Evolutionary conservation across 2,113 vertebrate species (phyloP).

Genomic region (Siniperca chuatsi): DNA sequence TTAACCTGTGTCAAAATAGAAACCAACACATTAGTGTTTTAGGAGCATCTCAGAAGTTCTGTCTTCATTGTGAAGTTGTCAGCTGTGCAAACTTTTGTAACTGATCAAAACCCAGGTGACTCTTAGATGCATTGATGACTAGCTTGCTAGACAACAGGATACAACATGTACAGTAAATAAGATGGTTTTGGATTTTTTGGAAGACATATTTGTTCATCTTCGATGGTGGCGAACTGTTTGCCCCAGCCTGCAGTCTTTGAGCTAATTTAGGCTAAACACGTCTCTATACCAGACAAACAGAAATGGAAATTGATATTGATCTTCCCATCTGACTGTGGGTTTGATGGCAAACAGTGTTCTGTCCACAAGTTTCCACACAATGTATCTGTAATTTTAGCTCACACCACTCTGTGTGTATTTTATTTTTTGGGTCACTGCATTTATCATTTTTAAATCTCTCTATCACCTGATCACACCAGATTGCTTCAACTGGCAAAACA

Average conservation of each 20-base stretch:
- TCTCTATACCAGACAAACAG: constrained; percentile 32
- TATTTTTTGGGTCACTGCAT: constrained; percentile 7
- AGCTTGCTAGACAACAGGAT: constrained; percentile 35
- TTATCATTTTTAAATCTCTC: constrained; percentile 27
- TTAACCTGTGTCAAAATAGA: constrained; percentile 50
- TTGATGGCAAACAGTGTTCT: constrained; percentile 43
- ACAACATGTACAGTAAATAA: constrained; percentile 38
- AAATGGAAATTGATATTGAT: constrained; percentile 58
- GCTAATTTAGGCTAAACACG: constrained; percentile 58
- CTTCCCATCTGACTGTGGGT: constrained; percentile 29
- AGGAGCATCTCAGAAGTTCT: constrained; percentile 9
- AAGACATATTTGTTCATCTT: constrained; percentile 28
- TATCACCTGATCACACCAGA: constrained; percentile 7
- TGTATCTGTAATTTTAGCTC: neutral
- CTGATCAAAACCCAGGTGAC: constrained; percentile 42
- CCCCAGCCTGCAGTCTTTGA: constrained; percentile 42
- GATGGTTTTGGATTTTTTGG: constrained; percentile 22
- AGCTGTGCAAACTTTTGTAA: constrained; percentile 27
- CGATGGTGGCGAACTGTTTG: constrained; percentile 33
- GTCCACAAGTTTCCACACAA: constrained; percentile 7
- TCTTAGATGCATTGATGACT: constrained; percentile 31
- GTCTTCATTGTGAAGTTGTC: constrained; percentile 40
- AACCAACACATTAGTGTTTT: constrained; percentile 11
- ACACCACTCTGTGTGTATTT: neutral
- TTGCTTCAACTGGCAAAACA: constrained; percentile 21